Evolutionary conservation across 2,797 vertebrate genomes (phyloP), one percentile per base, ranked within the genome.

Genomic region (Leuciscus waleckii): DNA sequence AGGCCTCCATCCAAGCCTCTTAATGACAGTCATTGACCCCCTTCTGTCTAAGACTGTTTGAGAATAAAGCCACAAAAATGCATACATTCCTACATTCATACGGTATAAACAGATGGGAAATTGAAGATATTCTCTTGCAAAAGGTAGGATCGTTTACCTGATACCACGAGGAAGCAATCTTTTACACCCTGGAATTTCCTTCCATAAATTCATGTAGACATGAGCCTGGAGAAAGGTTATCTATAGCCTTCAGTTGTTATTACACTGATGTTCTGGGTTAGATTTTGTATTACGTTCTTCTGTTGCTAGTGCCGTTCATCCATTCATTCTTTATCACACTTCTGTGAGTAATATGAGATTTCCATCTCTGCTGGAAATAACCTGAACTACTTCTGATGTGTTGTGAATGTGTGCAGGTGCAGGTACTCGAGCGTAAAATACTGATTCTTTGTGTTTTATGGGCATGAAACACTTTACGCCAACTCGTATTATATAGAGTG

Each of bases 91-190:
- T 90, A 73, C 86, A 90, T 90, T 89, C 92, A 87, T 92, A 93
- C 93, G 90, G 91, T 90, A 94, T 93, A 92, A 94, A 93, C 94
- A 93, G 93, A 94, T 93, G 92, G 91, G 46, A 85, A 87, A 41
- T 89, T 87, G 90, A 90, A 91, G 91, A 92, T 76, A 54, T 43
- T 84, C 79, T 70, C 83, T 43, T 67, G 74, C 67, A 81, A 51
- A 7, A 89, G 79, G 85, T 67, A 75, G 85, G 88, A 87, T 89
- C 46, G 26, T 77, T 82, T 82, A 89, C 91, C 87, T 79, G 46
- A 86, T 88, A 90, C 91, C 92, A 88, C 89, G 85, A 76, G 63
- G 43, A 75, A 80, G 56, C 41, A 70, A 81, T 83, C 19, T 37
- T 67, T 68, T 51, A 80, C 63, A 69, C 79, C 37, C 5, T 51